Conservation (phyloP, 2,113 vertebrate species). For the Hippocampus barbouri region DNA sequence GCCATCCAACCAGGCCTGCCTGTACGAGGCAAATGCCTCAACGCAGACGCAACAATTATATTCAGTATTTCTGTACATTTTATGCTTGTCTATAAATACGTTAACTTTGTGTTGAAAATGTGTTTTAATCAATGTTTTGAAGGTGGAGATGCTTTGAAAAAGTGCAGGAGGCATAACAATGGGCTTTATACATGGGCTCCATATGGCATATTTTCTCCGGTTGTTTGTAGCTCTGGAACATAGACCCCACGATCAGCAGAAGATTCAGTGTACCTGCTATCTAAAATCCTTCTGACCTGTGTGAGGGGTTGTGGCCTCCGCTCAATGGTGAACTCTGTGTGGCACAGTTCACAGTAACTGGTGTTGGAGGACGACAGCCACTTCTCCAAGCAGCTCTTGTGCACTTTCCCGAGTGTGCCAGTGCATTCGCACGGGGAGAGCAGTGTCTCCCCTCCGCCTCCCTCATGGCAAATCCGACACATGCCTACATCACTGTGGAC, state of each 20-base stretch:
- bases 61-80: too few species aligned
- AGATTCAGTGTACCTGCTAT: background rate
- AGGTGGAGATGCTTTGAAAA: too few species aligned
- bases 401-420: conserved; percentile 92
- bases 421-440: conserved; percentile 94
- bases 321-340: conserved; percentile 94
- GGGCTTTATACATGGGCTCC: too few species aligned
- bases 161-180: too few species aligned
- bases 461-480: conserved; percentile 97
- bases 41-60: too few species aligned
- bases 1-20: too few species aligned
- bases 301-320: conserved; percentile 89
- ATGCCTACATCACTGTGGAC: conserved; percentile 85
- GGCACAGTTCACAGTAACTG: conserved; percentile 97
- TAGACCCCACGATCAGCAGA: background rate
- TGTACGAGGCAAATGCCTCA: too few species aligned
- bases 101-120: too few species aligned
- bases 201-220: too few species aligned
- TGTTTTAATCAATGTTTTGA: too few species aligned
- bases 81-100: too few species aligned
- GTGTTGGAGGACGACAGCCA: conserved; percentile 99
- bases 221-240: background rate
- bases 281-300: conserved; percentile 75
- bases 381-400: conserved; percentile 96
- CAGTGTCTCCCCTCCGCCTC: conserved; percentile 84